Evolutionary conservation across 1,140 invertebrate species (phyloP).

Genomic region (Oppia nitens): DNA sequence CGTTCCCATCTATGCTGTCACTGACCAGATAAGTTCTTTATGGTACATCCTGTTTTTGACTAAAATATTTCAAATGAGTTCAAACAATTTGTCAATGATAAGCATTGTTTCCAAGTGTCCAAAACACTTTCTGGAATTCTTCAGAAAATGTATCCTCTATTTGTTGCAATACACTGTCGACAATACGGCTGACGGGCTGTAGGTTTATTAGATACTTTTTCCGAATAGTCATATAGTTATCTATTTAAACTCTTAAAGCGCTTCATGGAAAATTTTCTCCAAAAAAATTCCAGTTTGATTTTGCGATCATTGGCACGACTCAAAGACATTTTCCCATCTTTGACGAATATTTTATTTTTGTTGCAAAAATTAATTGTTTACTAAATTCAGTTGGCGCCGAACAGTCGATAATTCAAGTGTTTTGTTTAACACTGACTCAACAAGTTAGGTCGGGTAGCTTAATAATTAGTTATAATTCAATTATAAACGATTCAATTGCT

Average conservation of each 20-base stretch:
- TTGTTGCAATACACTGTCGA: slow-evolving; percentile 74
- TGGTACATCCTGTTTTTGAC: slow-evolving; percentile 98
- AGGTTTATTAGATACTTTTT: slow-evolving; percentile 74
- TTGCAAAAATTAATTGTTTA: slow-evolving; percentile 71
- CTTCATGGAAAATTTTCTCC: slow-evolving; percentile 86
- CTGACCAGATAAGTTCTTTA: slow-evolving; percentile 92
- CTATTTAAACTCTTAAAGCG: slow-evolving; percentile 71
- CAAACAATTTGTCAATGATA: slow-evolving; percentile 87
- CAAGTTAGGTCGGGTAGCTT: slow-evolving; percentile 82
- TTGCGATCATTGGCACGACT: slow-evolving; percentile 85
- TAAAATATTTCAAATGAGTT: slow-evolving; percentile 93
- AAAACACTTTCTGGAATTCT: slow-evolving; percentile 83
- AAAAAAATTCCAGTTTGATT: slow-evolving; percentile 90
- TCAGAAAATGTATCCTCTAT: slow-evolving; percentile 96
- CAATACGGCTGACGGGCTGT: slow-evolving; percentile 79
- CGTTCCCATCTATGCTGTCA: slow-evolving; percentile 91
- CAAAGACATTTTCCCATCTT: slow-evolving; percentile 76
- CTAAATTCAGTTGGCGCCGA: slow-evolving; percentile 46
- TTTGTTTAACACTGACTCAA: slow-evolving; percentile 70
- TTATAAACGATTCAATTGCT: slow-evolving; percentile 94
- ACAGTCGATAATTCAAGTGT: slow-evolving; percentile 65
- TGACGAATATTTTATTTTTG: slow-evolving; percentile 67
- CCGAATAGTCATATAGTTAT: slow-evolving; percentile 85
- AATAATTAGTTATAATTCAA: slow-evolving; percentile 76
- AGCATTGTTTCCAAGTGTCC: slow-evolving; percentile 86